A percentile compares a stretch with the other conserved stretches of the same genome.
Conservation (phyloP, 2,888 invertebrate genomes). For the Zootermopsis nevadensis region DNA sequence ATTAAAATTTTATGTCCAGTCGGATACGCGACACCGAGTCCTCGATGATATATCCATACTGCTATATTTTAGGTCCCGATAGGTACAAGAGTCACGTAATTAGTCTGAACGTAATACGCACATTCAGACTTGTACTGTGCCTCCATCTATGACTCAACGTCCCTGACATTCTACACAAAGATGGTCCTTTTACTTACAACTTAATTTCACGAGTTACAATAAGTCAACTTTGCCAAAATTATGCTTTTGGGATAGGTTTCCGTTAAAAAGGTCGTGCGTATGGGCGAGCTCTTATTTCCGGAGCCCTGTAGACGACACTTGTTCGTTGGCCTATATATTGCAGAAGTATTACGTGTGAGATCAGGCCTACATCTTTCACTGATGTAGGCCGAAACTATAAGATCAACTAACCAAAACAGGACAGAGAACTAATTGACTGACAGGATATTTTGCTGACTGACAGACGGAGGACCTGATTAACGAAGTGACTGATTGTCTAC, state of each 20-base stretch:
- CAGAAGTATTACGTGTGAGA: no score
- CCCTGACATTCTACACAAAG: neutral
- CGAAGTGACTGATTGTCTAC: neutral
- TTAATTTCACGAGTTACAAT: no score
- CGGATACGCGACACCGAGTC: slow-evolving; percentile 2
- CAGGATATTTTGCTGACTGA: neutral
- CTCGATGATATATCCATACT: neutral
- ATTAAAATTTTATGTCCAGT: slow-evolving; percentile 30
- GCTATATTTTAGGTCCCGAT: slow-evolving; percentile 8
- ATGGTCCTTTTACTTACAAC: neutral
- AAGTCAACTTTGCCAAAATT: no score
- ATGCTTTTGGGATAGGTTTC: no score
- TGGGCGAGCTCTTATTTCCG: no score
- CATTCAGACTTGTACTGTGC: slow-evolving; percentile 6
- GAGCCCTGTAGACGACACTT: no score
- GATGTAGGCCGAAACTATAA: no score
- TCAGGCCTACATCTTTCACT: no score
- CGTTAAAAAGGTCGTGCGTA: no score
- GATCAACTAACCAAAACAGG: no score
- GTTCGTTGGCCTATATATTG: no score
- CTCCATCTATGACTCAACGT: slow-evolving; percentile 15
- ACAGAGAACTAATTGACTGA: no score
- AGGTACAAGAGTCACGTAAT: slow-evolving; percentile 35
- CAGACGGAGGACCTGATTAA: neutral
- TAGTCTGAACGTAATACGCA: slow-evolving; percentile 27